A percentile compares a stretch with the other conserved stretches of the same genome.
phyloP scores from a whole-genome alignment of 2,113 vertebrate species.

The Trichomycterus rosablanca region DNA sequence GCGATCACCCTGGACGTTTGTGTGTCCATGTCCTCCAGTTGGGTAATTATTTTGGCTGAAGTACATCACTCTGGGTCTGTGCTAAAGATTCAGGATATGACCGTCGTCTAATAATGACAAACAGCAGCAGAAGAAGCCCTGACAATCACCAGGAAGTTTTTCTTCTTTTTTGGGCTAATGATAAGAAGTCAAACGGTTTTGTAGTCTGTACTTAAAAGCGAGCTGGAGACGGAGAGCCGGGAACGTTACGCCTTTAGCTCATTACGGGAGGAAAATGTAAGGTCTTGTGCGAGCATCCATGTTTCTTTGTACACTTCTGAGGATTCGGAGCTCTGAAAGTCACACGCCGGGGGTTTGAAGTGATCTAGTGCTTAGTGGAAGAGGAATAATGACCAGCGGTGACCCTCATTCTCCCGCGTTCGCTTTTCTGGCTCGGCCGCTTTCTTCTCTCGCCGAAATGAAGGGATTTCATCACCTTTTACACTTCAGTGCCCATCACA shows the following conservation, averaged over 20 bases:
- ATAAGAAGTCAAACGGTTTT: conserved; percentile 26
- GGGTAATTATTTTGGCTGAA: conserved; percentile 20
- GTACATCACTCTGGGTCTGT: background rate
- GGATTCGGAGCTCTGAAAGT: conserved; percentile 27
- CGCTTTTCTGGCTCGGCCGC: background rate
- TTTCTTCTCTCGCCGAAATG: conserved; percentile 6
- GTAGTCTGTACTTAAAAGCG: conserved; percentile 4
- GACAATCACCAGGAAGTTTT: background rate
- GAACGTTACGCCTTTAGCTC: conserved; percentile 28
- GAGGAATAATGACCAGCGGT: conserved; percentile 33
- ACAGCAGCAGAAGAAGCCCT: conserved; percentile 3
- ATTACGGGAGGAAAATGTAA: conserved; percentile 34
- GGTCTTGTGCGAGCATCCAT: conserved; percentile 31
- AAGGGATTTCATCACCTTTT: conserved; percentile 35
- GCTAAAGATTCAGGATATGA: background rate
- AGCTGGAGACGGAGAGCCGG: conserved; percentile 6
- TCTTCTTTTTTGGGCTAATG: conserved; percentile 13
- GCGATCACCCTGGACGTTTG: no score
- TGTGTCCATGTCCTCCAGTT: conserved; percentile 6
- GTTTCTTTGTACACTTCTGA: conserved; percentile 37
- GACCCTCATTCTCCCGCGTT: conserved; percentile 11
- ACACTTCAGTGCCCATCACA: conserved; percentile 15
- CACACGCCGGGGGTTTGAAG: conserved; percentile 35
- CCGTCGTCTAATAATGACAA: conserved; percentile 8
- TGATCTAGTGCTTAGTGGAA: conserved; percentile 40